Evolutionary conservation across 2,888 invertebrate genomes (phyloP).

Genomic region (Dorcus hopei): DNA sequence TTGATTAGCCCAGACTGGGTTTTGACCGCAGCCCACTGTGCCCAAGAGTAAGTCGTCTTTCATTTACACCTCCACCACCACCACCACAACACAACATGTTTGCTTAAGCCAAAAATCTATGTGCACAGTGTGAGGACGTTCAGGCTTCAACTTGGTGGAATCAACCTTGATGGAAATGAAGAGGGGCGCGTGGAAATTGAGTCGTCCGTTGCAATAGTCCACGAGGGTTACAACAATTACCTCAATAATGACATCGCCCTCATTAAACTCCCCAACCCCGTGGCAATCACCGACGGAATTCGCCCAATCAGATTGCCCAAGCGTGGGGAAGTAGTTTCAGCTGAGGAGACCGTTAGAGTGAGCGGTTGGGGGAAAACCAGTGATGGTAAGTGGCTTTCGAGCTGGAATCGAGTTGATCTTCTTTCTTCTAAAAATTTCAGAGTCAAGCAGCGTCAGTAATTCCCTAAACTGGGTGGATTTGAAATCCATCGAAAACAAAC

Average conservation of each 20-base stretch:
- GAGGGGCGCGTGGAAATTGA: neutral
- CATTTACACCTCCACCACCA: too few relatives aligned
- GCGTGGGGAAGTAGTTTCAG: conserved; percentile 17
- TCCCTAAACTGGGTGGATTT: conserved; percentile 31
- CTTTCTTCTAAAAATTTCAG: conserved; percentile 3
- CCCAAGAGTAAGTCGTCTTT: conserved; percentile 4
- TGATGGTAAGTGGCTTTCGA: conserved; percentile 6
- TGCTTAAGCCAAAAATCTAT: too few relatives aligned
- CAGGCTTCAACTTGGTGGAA: neutral
- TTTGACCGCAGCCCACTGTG: conserved; percentile 16
- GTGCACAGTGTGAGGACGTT: neutral
- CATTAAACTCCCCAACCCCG: conserved; percentile 11
- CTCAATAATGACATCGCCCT: conserved; percentile 22
- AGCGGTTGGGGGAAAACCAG: conserved; percentile 30
- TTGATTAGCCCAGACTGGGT: conserved; percentile 13
- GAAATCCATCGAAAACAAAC: conserved; percentile 30
- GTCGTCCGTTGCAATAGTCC: conserved; percentile 3
- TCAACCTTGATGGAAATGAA: neutral
- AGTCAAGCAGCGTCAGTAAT: conserved; percentile 3
- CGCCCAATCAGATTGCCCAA: conserved; percentile 19
- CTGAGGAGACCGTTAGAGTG: conserved; percentile 17
- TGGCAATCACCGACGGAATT: conserved; percentile 16
- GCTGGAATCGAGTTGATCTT: neutral
- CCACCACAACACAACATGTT: too few relatives aligned
- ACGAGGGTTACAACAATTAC: conserved; percentile 4